Evolutionary conservation across 2,888 invertebrate genomes (phyloP).

Genomic region (Heterodera filipjevi): DNA sequence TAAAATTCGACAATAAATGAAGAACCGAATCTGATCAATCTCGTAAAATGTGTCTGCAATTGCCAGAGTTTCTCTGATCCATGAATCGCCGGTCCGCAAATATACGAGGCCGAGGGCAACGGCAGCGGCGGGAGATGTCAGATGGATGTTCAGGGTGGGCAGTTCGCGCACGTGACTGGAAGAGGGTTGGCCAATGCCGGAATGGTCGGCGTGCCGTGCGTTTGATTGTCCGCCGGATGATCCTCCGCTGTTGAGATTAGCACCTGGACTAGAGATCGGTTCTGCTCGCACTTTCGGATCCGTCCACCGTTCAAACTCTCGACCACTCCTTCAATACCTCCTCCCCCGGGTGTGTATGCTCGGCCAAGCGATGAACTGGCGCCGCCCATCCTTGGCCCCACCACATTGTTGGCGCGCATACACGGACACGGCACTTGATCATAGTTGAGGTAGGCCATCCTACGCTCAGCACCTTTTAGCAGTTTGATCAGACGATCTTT

Average conservation of each 20-base stretch:
- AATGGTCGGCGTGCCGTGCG: constrained; percentile 11
- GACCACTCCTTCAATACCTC: constrained; percentile 1
- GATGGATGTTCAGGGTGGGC: constrained; percentile 87
- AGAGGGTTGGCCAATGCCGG: constrained; percentile 30
- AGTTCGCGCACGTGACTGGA: constrained; percentile 72
- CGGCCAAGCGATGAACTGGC: constrained; percentile 20
- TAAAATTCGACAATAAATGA: constrained; percentile 10
- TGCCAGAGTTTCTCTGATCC: constrained; percentile 84
- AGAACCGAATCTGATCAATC: constrained; percentile 77
- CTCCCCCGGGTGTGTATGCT: constrained; percentile 18
- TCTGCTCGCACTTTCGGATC: neutral
- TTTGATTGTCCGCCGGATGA: neutral
- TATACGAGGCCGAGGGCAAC: constrained; percentile 91
- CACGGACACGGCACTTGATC: constrained; percentile 26
- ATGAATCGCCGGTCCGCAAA: constrained; percentile 79
- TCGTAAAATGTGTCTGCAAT: constrained; percentile 87
- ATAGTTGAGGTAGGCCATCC: constrained; percentile 29
- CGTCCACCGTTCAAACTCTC: constrained; percentile 8
- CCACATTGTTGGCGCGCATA: constrained; percentile 11
- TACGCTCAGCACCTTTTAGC: constrained; percentile 42
- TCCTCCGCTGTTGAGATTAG: neutral
- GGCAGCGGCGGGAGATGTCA: constrained; percentile 92
- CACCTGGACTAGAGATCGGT: neutral
- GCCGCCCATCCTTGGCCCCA: neutral
- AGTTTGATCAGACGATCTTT: constrained; percentile 41